Evolutionary conservation across 2,888 invertebrate genomes (phyloP).

Genomic region (Caenorhabditis parvicauda): DNA sequence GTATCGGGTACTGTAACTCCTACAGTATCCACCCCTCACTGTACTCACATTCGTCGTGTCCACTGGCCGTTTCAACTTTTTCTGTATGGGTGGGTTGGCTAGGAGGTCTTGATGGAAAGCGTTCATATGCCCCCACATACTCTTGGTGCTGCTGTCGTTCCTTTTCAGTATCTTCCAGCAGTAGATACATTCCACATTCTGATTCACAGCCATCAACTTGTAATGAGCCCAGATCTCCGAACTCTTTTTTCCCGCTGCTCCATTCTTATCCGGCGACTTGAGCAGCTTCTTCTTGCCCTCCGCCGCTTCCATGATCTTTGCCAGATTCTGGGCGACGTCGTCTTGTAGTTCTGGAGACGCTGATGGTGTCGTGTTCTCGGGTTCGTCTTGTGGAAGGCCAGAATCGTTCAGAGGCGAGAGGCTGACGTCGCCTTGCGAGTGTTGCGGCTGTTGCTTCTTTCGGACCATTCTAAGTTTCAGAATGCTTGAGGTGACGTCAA

Average conservation of each 20-base stretch:
- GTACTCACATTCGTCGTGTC: too few species aligned
- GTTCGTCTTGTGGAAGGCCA: not conserved
- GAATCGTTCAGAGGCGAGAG: not conserved
- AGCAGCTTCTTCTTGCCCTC: slow-evolving; percentile 16
- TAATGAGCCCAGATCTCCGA: slow-evolving; percentile 57
- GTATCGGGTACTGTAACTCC: too few species aligned
- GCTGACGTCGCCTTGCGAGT: slow-evolving; percentile 6
- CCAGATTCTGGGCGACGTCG: not conserved
- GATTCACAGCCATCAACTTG: slow-evolving; percentile 30
- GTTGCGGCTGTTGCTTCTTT: slow-evolving; percentile 13
- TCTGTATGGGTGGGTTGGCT: slow-evolving; percentile 34
- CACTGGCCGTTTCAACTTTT: slow-evolving; percentile 37
- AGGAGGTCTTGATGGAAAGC: slow-evolving; percentile 49
- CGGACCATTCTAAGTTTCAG: slow-evolving; percentile 12
- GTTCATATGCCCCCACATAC: slow-evolving; percentile 56
- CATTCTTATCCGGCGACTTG: not conserved
- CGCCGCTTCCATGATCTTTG: not conserved
- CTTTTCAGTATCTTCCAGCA: slow-evolving; percentile 50
- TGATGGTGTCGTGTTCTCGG: too few species aligned
- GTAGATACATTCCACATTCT: slow-evolving; percentile 50
- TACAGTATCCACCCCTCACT: too few species aligned
- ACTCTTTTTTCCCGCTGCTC: slow-evolving; percentile 21
- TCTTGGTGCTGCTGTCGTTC: slow-evolving; percentile 48
- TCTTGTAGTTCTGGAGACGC: not conserved
- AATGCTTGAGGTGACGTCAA: not conserved